These are phyloP conservation scores for Nesoenas mayeri DNA, from an alignment of 2,113 vertebrate genomes.

Conservation along the genomic window DNA sequence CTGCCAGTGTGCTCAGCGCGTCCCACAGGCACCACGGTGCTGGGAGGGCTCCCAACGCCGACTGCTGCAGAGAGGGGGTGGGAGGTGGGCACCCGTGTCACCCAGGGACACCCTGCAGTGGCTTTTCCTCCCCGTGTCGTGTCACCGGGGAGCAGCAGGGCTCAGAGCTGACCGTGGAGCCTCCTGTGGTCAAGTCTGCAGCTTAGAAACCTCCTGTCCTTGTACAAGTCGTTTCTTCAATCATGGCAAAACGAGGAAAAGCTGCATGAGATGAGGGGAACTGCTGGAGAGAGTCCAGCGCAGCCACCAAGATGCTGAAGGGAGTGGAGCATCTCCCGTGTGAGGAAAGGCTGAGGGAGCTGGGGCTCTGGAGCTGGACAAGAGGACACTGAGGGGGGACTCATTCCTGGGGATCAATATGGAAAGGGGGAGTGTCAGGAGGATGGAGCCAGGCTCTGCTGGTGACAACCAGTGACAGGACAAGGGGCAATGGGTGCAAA, in stretches of 20 bases:
- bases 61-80: too few species aligned
- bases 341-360: too few species aligned
- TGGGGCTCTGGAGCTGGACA: too few species aligned
- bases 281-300: too few species aligned
- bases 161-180: accelerated
- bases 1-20: accelerated
- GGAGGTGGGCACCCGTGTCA: accelerated
- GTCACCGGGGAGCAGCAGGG: background rate
- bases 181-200: accelerated
- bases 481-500: too few species aligned
- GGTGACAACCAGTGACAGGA: too few species aligned
- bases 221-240: background rate
- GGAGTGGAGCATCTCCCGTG: too few species aligned
- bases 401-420: too few species aligned
- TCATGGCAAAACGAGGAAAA: background rate
- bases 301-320: too few species aligned
- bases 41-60: background rate
- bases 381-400: too few species aligned
- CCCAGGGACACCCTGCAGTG: accelerated
- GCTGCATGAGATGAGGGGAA: background rate
- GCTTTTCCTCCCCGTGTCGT: accelerated
- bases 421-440: too few species aligned
- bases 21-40: accelerated
- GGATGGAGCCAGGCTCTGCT: too few species aligned
- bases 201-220: background rate